These are phyloP conservation scores for Eciton burchellii DNA, from an alignment of 1,140 invertebrate genomes.

Conservation along the genomic window DNA sequence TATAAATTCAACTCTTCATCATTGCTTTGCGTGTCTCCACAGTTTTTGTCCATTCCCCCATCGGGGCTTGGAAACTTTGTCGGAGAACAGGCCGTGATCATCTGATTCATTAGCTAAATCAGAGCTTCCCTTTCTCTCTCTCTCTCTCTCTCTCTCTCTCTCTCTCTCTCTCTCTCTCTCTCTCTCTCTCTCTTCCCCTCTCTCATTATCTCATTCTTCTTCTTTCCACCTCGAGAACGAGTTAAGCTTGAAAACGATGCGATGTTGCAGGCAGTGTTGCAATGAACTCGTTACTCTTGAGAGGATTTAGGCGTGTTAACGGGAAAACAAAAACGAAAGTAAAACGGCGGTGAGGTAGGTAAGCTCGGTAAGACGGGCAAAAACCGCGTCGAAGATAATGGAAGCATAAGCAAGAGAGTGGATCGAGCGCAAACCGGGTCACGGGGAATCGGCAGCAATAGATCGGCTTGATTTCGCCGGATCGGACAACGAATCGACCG, in stretches of 20 bases:
- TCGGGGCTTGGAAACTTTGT: too few species aligned
- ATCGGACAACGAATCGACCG: neutral
- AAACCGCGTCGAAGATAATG: conserved; percentile 50
- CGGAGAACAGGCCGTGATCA: too few species aligned
- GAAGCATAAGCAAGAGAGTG: conserved; percentile 25
- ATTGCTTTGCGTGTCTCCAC: too few species aligned
- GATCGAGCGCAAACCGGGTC: conserved; percentile 35
- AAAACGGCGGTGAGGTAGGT: conserved; percentile 32
- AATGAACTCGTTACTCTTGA: conserved; percentile 57
- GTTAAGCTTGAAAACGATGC: neutral
- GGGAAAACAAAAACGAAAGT: conserved; percentile 58
- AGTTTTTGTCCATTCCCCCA: too few species aligned
- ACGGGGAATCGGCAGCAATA: conserved; percentile 15
- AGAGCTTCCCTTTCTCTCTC: too few species aligned
- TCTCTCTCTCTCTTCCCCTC: too few species aligned
- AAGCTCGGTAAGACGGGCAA: conserved; percentile 38
- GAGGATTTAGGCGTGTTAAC: conserved; percentile 59
- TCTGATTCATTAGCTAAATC: too few species aligned
- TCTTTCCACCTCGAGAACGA: neutral
- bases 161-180: too few species aligned
- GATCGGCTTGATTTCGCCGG: neutral
- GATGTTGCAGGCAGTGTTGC: neutral
- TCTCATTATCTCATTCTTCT: too few species aligned
- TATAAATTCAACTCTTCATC: too few species aligned
- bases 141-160: too few species aligned